phyloP scores from a whole-genome alignment of 2,888 invertebrate genomes.

The Acanthosepion esculentum region DNA sequence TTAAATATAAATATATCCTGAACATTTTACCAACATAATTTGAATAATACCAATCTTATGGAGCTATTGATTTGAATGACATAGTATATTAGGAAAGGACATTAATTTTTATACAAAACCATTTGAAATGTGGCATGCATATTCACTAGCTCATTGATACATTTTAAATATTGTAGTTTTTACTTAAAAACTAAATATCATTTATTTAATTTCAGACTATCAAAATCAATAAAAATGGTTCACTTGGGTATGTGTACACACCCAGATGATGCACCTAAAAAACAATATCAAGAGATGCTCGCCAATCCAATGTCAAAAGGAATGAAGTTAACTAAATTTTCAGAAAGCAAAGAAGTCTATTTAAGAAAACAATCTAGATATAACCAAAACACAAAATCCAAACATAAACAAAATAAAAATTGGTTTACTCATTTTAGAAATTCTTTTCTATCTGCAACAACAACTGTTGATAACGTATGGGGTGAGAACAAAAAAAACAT shows the following conservation, averaged over 20 bases:
- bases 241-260: background rate
- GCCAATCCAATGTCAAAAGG: background rate
- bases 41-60: too few relatives aligned
- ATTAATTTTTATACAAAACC: too few relatives aligned
- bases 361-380: background rate
- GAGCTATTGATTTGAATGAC: too few relatives aligned
- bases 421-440: background rate
- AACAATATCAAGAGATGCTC: background rate
- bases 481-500: too few relatives aligned
- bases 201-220: background rate
- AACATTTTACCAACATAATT: too few relatives aligned
- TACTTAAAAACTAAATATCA: background rate
- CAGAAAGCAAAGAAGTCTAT: background rate
- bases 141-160: too few relatives aligned
- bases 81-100: too few relatives aligned
- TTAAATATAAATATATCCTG: too few relatives aligned
- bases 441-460: background rate
- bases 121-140: too few relatives aligned
- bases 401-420: background rate
- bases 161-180: too few relatives aligned
- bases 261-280: background rate
- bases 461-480: background rate
- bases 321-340: background rate
- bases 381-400: background rate
- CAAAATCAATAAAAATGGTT: background rate